Evolutionary conservation across 2,113 vertebrate species (phyloP).

Genomic region (Sturnus vulgaris): DNA sequence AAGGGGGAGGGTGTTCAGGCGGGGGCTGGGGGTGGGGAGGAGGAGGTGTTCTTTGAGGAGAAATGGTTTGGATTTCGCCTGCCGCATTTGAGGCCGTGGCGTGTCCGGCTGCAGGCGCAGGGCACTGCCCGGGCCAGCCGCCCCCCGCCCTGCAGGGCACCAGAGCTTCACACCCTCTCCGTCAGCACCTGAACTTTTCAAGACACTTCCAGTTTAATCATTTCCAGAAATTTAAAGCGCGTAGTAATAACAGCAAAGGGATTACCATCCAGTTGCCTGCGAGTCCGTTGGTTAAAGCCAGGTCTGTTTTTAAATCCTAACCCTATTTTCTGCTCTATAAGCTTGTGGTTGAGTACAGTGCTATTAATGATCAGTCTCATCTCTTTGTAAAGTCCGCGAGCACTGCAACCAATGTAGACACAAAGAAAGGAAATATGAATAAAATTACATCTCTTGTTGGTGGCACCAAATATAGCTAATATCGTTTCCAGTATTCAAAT

Average conservation of each 20-base stretch:
- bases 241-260: not conserved
- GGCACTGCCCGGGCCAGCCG: not conserved
- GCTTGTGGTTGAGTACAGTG: not conserved
- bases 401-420: not conserved
- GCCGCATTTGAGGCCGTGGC: not conserved
- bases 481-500: not conserved
- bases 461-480: not conserved
- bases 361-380: not conserved
- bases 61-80: not conserved
- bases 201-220: not conserved
- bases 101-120: not conserved
- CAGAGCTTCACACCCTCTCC: not conserved
- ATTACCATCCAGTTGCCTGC: not conserved
- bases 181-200: not conserved
- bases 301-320: not conserved
- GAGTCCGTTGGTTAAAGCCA: not conserved
- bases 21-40: not conserved
- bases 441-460: not conserved
- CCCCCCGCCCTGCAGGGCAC: not conserved
- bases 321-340: not conserved
- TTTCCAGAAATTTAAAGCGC: not conserved
- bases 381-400: not conserved
- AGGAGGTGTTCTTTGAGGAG: not conserved
- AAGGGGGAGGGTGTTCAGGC: not conserved
- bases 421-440: not conserved